Conservation (phyloP, 2,113 vertebrate genomes). For the Rallus limicola region DNA sequence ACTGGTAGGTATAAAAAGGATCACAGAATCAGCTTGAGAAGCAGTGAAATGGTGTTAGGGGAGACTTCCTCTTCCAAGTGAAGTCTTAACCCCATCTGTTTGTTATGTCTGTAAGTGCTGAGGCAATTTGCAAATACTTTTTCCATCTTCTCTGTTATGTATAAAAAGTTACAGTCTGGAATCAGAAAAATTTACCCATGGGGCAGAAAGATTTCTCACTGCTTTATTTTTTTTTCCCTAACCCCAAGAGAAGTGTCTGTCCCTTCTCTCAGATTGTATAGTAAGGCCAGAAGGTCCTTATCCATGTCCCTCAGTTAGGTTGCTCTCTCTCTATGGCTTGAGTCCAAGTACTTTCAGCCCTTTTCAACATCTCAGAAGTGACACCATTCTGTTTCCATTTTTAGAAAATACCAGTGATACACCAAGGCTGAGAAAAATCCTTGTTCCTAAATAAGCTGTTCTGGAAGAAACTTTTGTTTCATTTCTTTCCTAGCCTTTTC, state of each 20-base stretch:
- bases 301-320: not conserved
- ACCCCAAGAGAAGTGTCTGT: not conserved
- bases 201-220: not conserved
- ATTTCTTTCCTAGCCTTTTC: not conserved
- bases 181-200: not conserved
- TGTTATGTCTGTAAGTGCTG: not conserved
- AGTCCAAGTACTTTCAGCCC: conserved; percentile 36
- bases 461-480: not conserved
- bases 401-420: conserved; percentile 12
- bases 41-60: not conserved
- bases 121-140: not conserved
- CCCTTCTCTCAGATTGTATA: not conserved
- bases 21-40: not conserved
- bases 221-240: not conserved
- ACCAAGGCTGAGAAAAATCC: not conserved
- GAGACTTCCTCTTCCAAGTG: not conserved
- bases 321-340: not conserved
- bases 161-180: not conserved
- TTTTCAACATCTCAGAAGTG: not conserved
- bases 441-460: not conserved
- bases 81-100: not conserved
- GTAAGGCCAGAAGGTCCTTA: not conserved
- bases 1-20: not conserved
- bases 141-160: not conserved
- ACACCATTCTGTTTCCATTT: conserved; percentile 27